Evolutionary conservation across 2,888 invertebrate species (phyloP), one percentile per base, ranked within the genome.

Genomic region (Elysia crispata): DNA sequence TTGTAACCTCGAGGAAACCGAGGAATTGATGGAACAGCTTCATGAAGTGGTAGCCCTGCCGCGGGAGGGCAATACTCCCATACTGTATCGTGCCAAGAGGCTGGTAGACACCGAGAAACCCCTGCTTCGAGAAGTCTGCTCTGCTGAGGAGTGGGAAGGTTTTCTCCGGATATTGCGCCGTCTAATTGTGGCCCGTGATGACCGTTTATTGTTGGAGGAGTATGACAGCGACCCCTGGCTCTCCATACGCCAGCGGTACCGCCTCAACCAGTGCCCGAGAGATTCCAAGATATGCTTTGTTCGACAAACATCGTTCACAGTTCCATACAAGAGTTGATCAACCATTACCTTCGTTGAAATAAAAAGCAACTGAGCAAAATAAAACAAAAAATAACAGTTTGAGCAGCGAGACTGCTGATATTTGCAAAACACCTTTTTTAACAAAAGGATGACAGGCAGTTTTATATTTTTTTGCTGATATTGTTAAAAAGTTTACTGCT

Each of bases 171-270:
- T 76, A 20, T 81, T 84, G 31, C 66, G 74, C 11, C 64, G 73
- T 1, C 79, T 77, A 54, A 79, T 83, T 57, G 79, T 79, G 41
- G 83, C 83, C 6, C 81, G 67, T 60, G 83, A 79, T 80, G 84
- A 83, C 83, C 79, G 23, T 64, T 77, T 79, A 82, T 82, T 82
- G 74, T 31, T 82, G 49, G 84, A 81, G 70, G 84, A 85, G 74
- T 82, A 80, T 78, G 80, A 81, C 78, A 82, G 83, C 54, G 83
- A 81, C 81, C 85, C 82, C 11, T 86, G 86, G 86, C 80, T 84
- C 23, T 81, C 80, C 50, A 75, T 83, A 66, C 74, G 85, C 20
- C 82, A 82, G 30, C 76, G 80, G 33, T 85, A 85, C 76, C 75
- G 85, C n/a, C 50, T 77, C 41, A 74, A 70, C 23, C 83, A 81